phyloP scores from a whole-genome alignment of 2,113 vertebrate species.

The Crotophaga sulcirostris region DNA sequence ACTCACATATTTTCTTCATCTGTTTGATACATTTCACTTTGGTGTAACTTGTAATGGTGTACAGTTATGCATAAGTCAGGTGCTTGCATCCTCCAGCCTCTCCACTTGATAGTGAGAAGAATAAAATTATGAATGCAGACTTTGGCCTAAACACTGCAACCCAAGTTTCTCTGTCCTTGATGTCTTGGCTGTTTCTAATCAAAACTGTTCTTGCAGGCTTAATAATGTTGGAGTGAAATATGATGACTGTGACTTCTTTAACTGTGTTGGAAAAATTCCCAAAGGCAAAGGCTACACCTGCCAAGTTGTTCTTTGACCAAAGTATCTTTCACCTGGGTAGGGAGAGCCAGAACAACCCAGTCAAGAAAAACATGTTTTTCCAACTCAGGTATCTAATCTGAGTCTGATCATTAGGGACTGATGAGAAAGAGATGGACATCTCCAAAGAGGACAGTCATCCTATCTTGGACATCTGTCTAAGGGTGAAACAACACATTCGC shows the following conservation, averaged over 20 bases:
- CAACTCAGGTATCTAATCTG: neutral
- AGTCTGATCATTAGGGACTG: neutral
- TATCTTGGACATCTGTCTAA: neutral
- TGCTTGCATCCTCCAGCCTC: neutral
- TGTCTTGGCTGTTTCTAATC: neutral
- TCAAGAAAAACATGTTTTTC: neutral
- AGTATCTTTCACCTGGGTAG: neutral
- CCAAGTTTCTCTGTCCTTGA: neutral
- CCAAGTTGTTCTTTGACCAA: neutral
- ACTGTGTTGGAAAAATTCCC: neutral
- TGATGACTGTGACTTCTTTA: neutral
- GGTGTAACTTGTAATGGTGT: neutral
- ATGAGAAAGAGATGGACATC: neutral
- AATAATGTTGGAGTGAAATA: neutral
- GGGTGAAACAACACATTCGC: rapidly evolving
- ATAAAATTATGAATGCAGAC: neutral
- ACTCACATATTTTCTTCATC: rapidly evolving
- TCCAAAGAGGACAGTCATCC: neutral
- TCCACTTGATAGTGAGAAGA: neutral
- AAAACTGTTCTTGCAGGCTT: neutral
- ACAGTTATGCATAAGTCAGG: neutral
- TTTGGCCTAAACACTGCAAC: neutral
- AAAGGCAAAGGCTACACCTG: neutral
- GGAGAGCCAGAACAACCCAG: neutral
- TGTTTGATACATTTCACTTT: neutral